Evolutionary conservation across 30 jellyfish, hydroid and myxozoan species (phyloP).

Genomic region (Catostylus mosaicus): DNA sequence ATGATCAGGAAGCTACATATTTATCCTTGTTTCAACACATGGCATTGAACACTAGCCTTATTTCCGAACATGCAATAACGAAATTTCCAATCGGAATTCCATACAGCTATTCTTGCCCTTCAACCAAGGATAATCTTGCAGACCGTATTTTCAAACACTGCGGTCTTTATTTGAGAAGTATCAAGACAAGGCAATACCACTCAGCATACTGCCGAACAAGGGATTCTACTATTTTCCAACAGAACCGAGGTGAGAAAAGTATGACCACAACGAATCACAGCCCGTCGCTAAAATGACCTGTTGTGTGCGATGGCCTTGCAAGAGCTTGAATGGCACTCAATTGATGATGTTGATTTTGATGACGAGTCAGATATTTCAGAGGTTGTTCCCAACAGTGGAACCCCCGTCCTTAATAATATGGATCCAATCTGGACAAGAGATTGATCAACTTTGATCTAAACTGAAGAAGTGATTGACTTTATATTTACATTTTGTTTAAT

Average conservation of each 20-base stretch:
- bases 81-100: no score
- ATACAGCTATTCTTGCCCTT: no score
- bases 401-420: slow-evolving; percentile 37
- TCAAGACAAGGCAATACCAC: slow-evolving; percentile 49
- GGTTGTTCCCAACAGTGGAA: slow-evolving; percentile 41
- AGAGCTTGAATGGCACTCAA: slow-evolving; percentile 63
- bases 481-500: slow-evolving; percentile 36
- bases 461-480: slow-evolving; percentile 45
- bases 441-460: slow-evolving; percentile 29
- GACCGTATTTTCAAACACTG: slow-evolving; percentile 57
- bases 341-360: slow-evolving; percentile 57
- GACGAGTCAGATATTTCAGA: slow-evolving; percentile 68
- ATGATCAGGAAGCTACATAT: slow-evolving; percentile 59
- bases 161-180: slow-evolving; percentile 64
- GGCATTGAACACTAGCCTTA: slow-evolving; percentile 45
- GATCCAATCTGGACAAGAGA: slow-evolving; percentile 47
- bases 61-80: slow-evolving; percentile 21
- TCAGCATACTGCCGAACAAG: slow-evolving; percentile 57
- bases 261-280: slow-evolving; percentile 49
- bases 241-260: slow-evolving; percentile 38
- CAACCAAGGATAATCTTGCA: no score
- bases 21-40: slow-evolving; percentile 46
- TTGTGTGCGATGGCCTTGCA: slow-evolving; percentile 66
- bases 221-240: slow-evolving; percentile 51
- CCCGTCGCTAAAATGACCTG: slow-evolving; percentile 72